Conservation (phyloP, 2,888 invertebrate species). For the Acronicta aceris region DNA sequence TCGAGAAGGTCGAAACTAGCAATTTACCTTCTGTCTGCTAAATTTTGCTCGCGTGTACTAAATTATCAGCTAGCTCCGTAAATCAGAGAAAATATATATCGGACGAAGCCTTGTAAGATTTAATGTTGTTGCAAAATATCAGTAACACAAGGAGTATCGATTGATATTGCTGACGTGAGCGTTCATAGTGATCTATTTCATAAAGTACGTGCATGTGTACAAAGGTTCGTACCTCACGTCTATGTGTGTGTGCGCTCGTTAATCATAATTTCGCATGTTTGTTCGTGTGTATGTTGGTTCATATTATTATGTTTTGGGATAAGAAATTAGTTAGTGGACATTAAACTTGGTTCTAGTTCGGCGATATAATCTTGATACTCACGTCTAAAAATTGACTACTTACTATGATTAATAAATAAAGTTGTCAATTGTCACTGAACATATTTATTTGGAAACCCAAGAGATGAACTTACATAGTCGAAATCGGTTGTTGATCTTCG, state of each 20-base stretch:
- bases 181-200: conserved; percentile 82
- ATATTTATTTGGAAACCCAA: too few species aligned
- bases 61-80: conserved; percentile 6
- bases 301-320: conserved; percentile 89
- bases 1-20: too few species aligned
- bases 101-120: conserved; percentile 28
- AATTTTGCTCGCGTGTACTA: background rate
- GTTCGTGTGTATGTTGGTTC: conserved; percentile 87
- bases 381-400: background rate
- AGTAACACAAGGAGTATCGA: conserved; percentile 72
- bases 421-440: background rate
- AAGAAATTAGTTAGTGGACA: conserved; percentile 90
- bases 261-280: conserved; percentile 90
- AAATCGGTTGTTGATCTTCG: too few species aligned
- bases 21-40: background rate
- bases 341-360: conserved; percentile 79
- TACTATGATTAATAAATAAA: background rate
- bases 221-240: conserved; percentile 64
- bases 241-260: conserved; percentile 86
- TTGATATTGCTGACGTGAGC: conserved; percentile 67
- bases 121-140: conserved; percentile 49
- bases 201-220: conserved; percentile 67
- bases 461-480: too few species aligned
- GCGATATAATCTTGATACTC: conserved; percentile 63
- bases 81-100: conserved; percentile 12